These are phyloP conservation scores for Sebastiscus albofasciatus DNA, from an alignment of 2,797 vertebrate genomes.

Conservation along the genomic window DNA sequence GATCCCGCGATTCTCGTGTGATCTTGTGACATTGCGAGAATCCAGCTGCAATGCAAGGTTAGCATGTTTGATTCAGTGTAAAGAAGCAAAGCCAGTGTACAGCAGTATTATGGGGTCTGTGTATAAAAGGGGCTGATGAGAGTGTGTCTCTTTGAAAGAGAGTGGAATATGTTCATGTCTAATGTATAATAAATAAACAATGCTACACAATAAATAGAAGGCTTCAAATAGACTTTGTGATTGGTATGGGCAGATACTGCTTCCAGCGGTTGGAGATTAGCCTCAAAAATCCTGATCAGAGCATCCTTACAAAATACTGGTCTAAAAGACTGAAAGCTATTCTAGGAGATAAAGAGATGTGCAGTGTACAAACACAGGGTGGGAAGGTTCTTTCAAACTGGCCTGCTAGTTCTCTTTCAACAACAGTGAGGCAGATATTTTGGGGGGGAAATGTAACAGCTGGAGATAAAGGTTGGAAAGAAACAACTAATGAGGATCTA, in stretches of 20 bases:
- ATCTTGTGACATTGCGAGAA: no score
- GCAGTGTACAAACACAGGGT: background rate
- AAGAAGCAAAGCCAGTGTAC: background rate
- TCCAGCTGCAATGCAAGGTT: background rate
- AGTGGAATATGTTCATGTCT: no score
- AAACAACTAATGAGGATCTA: constrained; percentile 29
- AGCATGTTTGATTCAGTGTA: background rate
- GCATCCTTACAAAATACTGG: background rate
- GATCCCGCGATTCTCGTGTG: no score
- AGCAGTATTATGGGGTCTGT: no score
- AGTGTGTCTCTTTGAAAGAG: no score
- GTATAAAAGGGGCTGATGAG: no score
- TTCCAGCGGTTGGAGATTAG: background rate
- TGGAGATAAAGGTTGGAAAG: background rate
- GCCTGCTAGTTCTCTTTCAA: background rate
- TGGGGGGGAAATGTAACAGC: background rate
- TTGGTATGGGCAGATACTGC: background rate
- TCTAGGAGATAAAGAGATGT: background rate
- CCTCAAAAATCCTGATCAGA: background rate
- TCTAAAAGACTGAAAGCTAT: background rate
- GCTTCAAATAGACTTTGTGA: background rate
- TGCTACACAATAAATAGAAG: background rate
- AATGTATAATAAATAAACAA: background rate
- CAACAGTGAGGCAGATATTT: background rate
- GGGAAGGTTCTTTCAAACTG: background rate